Evolutionary conservation across 1,140 invertebrate species (phyloP).

Genomic region (Caligus rogercresseyi): DNA sequence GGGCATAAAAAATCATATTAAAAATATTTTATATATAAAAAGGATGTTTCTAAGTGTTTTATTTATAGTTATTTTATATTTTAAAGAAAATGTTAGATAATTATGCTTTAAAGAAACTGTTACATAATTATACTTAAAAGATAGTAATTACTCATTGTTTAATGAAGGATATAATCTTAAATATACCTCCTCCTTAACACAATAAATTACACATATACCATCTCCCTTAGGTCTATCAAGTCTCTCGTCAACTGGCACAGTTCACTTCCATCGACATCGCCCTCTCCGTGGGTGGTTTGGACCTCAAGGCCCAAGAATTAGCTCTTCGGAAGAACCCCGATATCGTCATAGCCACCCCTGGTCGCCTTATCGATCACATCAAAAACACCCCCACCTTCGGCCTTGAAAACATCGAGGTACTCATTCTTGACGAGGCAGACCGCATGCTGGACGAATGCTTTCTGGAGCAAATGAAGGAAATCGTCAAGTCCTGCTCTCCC

Average conservation of each 20-base stretch:
- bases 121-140: no score
- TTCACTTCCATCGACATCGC: slow-evolving; percentile 59
- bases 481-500: slow-evolving; percentile 67
- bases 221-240: slow-evolving; percentile 86
- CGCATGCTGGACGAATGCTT: slow-evolving; percentile 97
- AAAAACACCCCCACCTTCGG: slow-evolving; percentile 82
- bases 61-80: no score
- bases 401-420: slow-evolving; percentile 73
- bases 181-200: no score
- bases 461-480: slow-evolving; percentile 93
- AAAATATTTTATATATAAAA: no score
- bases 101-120: no score
- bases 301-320: slow-evolving; percentile 64
- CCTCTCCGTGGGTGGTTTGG: slow-evolving; percentile 74
- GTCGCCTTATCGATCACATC: slow-evolving; percentile 91
- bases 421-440: slow-evolving; percentile 76
- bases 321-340: slow-evolving; percentile 61
- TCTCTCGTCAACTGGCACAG: slow-evolving; percentile 73
- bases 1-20: no score
- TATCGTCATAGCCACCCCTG: slow-evolving; percentile 93
- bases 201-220: no score
- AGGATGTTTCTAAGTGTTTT: no score
- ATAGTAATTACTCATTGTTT: no score
- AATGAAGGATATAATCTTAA: no score
- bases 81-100: no score